A percentile compares a stretch with the other conserved stretches of the same genome.
These are phyloP conservation scores for Lathronympha strigana DNA, from an alignment of 2,888 invertebrate genomes.

Conservation along the genomic window DNA sequence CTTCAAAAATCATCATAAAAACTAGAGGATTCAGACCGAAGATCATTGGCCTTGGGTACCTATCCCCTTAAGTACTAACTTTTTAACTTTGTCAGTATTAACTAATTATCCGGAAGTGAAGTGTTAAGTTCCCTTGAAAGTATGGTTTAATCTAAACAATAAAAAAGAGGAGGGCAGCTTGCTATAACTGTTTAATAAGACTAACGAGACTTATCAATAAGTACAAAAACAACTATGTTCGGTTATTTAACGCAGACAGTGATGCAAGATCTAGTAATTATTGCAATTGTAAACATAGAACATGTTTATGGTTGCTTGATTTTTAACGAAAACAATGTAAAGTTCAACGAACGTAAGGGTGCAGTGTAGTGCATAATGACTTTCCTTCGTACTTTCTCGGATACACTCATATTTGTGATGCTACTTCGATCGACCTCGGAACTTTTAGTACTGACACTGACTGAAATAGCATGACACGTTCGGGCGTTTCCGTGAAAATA, in stretches of 20 bases:
- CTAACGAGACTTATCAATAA: not conserved
- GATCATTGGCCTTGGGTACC: no score
- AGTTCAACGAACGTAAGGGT: not conserved
- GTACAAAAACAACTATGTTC: not conserved
- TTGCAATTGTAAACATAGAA: conserved; percentile 10
- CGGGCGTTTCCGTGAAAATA: no score
- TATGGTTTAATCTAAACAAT: not conserved
- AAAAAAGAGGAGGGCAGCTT: not conserved
- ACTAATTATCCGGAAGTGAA: conserved; percentile 16
- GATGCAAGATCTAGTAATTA: conserved; percentile 14
- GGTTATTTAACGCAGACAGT: not conserved
- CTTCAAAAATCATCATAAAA: no score
- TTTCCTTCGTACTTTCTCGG: no score
- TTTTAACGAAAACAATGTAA: not conserved
- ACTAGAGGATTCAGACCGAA: no score
- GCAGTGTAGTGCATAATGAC: no score
- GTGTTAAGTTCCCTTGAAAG: not conserved
- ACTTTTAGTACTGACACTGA: no score
- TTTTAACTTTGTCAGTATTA: no score
- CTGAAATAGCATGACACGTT: no score
- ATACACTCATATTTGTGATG: no score
- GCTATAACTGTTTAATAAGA: not conserved
- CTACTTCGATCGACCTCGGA: no score
- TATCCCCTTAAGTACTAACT: no score
- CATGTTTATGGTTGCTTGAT: not conserved